Evolutionary conservation across 2,888 invertebrate genomes (phyloP).

Genomic region (Torymus tubicola): DNA sequence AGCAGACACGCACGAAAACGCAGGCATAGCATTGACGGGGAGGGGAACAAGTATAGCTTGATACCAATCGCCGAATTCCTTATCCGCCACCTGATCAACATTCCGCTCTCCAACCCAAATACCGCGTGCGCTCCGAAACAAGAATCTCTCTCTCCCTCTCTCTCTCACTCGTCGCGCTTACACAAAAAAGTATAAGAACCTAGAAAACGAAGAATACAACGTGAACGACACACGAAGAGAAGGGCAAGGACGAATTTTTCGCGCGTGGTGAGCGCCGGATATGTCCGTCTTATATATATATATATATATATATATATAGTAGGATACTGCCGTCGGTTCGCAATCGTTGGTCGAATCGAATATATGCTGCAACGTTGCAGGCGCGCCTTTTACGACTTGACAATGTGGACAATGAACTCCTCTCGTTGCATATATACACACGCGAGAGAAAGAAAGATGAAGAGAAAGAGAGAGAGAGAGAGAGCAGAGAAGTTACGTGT

Average conservation of each 20-base stretch:
- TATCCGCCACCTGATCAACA: not conserved
- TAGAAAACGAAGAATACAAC: conserved; percentile 1
- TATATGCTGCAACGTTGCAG: conserved; percentile 30
- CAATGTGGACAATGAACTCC: conserved; percentile 51
- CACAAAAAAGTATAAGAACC: too few relatives aligned
- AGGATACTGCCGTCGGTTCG: not conserved
- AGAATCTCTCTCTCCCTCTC: not conserved
- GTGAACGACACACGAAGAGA: not conserved
- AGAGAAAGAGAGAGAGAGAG: conserved; percentile 4
- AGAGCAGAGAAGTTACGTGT: conserved; percentile 16
- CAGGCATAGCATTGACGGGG: too few relatives aligned
- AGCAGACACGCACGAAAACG: too few relatives aligned
- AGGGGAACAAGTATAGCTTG: too few relatives aligned
- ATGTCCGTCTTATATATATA: not conserved
- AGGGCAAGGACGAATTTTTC: conserved; percentile 40
- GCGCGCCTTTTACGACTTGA: conserved; percentile 48
- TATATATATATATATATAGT: not conserved
- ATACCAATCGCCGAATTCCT: too few relatives aligned
- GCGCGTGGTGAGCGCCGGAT: not conserved
- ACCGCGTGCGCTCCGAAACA: too few relatives aligned
- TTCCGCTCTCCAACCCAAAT: too few relatives aligned
- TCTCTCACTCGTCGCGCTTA: too few relatives aligned
- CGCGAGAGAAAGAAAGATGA: not conserved
- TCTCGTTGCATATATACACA: conserved; percentile 20
- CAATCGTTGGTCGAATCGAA: conserved; percentile 34